Evolutionary conservation across 2,113 vertebrate genomes (phyloP).

Genomic region (Alethe diademata): DNA sequence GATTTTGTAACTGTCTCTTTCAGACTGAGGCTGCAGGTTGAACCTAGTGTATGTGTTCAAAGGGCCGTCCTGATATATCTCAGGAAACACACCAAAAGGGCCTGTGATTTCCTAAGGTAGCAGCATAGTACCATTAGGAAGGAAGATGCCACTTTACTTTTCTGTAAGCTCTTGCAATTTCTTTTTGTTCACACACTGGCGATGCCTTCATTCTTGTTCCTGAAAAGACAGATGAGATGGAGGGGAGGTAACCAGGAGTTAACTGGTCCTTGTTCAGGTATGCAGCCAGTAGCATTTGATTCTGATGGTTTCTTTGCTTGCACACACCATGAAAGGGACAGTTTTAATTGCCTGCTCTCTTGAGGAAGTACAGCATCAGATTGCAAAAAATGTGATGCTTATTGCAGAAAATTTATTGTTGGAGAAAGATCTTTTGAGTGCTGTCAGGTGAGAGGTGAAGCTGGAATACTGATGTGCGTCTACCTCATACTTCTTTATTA

Average conservation of each 20-base stretch:
- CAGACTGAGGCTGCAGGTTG: not conserved
- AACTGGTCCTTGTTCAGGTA: not conserved
- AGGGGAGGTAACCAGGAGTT: not conserved
- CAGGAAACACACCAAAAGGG: not conserved
- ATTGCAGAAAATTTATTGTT: not conserved
- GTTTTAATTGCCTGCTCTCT: not conserved
- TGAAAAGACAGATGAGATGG: not conserved
- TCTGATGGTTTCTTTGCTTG: not conserved
- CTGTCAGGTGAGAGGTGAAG: not conserved
- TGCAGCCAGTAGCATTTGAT: not conserved
- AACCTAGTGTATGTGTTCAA: not conserved
- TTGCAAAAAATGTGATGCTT: not conserved
- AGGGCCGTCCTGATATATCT: not conserved
- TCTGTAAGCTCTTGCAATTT: not conserved
- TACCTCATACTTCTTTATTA: not conserved
- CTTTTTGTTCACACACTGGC: accelerated
- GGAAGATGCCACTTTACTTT: not conserved
- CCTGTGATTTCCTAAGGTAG: not conserved
- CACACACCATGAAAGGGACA: not conserved
- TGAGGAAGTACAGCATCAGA: not conserved
- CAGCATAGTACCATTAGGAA: not conserved
- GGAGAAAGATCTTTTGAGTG: not conserved
- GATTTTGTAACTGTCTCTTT: not conserved
- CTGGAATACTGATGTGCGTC: not conserved
- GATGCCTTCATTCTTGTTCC: not conserved